Conservation (phyloP, 1,140 invertebrate species). For the Globodera rostochiensis region DNA sequence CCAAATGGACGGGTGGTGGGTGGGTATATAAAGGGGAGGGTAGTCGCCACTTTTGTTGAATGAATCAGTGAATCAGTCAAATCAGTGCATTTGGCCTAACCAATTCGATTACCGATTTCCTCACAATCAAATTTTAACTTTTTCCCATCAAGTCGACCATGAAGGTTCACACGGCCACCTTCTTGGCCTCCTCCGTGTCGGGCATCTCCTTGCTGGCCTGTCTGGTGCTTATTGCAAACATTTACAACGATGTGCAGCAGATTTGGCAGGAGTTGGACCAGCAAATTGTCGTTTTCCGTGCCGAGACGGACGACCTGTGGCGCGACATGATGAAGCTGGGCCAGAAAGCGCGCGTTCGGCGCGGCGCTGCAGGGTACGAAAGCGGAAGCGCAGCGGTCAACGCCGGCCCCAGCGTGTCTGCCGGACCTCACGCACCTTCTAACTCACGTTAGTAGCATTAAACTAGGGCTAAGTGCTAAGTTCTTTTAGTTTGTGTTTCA, state of each 20-base stretch:
- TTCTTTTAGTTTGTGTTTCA: too few relatives aligned
- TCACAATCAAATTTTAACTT: not conserved
- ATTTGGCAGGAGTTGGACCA: conserved; percentile 61
- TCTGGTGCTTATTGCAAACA: conserved; percentile 54
- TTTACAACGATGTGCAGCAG: conserved; percentile 59
- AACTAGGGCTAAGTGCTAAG: too few relatives aligned
- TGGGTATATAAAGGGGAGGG: too few relatives aligned
- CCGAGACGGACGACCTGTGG: conserved; percentile 63
- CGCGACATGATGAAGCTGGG: conserved; percentile 54
- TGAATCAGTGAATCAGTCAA: too few relatives aligned
- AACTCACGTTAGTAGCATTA: too few relatives aligned
- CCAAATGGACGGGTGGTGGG: too few relatives aligned
- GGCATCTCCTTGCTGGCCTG: conserved; percentile 57
- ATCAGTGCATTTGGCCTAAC: too few relatives aligned
- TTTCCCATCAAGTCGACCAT: conserved; percentile 31
- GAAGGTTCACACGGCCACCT: conserved; percentile 64
- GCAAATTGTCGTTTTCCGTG: conserved; percentile 57
- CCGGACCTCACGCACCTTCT: not conserved
- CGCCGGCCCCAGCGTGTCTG: not conserved
- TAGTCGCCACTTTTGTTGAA: too few relatives aligned
- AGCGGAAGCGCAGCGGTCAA: conserved; percentile 9
- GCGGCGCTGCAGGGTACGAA: conserved; percentile 50
- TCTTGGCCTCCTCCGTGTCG: conserved; percentile 62
- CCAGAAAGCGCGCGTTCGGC: conserved; percentile 34
- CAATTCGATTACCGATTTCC: too few relatives aligned